phyloP scores from a whole-genome alignment of 2,888 invertebrate genomes.

The Megamerina dolium region DNA sequence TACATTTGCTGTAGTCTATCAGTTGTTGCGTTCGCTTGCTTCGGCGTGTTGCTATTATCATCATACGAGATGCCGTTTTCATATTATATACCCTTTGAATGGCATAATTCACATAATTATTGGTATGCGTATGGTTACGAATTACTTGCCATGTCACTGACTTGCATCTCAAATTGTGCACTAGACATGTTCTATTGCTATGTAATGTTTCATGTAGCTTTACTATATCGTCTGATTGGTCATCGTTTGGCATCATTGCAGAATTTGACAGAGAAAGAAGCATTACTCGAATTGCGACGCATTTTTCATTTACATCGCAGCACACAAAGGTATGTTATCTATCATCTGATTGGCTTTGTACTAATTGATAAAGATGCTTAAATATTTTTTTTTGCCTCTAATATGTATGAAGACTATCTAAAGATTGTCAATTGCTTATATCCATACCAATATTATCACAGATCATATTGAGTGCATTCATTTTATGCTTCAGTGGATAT shows the following conservation, averaged over 20 bases:
- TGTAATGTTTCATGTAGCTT: slow-evolving; percentile 32
- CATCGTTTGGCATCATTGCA: slow-evolving; percentile 24
- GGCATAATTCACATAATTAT: slow-evolving; percentile 21
- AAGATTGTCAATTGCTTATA: slow-evolving; percentile 22
- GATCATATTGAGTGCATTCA: slow-evolving; percentile 30
- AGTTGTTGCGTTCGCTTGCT: slow-evolving; percentile 17
- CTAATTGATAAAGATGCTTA: too few species aligned
- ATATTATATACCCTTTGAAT: slow-evolving; percentile 40
- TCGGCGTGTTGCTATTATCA: slow-evolving; percentile 11
- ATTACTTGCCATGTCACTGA: slow-evolving; percentile 29
- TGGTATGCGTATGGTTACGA: slow-evolving; percentile 32
- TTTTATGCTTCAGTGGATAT: slow-evolving; percentile 21
- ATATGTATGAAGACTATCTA: slow-evolving; percentile 20
- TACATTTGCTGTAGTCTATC: slow-evolving; percentile 19
- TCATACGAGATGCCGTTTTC: slow-evolving; percentile 32
- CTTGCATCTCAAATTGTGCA: slow-evolving; percentile 27
- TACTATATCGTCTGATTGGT: slow-evolving; percentile 31
- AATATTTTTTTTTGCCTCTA: too few species aligned
- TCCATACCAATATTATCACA: slow-evolving; percentile 30
- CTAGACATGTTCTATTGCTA: slow-evolving; percentile 36
- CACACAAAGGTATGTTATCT: not conserved
- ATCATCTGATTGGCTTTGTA: too few species aligned
- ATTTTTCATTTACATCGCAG: slow-evolving; percentile 12
- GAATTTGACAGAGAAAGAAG: slow-evolving; percentile 1
- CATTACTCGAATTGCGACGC: not conserved